Evolutionary conservation across 1,140 invertebrate genomes (phyloP).

Genomic region (Aphis craccivora): DNA sequence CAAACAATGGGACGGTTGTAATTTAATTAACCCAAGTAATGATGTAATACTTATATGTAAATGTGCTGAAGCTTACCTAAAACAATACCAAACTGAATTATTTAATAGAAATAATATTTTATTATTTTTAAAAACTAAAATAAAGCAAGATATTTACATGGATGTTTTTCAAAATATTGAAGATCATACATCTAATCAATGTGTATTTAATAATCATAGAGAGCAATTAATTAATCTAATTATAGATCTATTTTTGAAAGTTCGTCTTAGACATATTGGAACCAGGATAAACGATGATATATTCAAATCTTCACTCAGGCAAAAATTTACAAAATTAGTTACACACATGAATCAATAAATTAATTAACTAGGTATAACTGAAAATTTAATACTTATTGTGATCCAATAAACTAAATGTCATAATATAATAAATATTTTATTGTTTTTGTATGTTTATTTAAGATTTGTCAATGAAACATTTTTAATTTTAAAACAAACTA

Average conservation of each 20-base stretch:
- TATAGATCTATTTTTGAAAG: background rate
- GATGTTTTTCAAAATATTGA: background rate
- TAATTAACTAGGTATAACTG: no score
- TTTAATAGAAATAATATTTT: background rate
- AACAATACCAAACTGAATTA: conserved; percentile 14
- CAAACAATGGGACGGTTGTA: background rate
- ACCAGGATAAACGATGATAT: background rate
- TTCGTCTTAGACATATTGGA: conserved; percentile 6
- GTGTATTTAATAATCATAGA: conserved; percentile 6
- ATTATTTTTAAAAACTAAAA: conserved; percentile 1
- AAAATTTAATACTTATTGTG: no score
- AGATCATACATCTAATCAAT: background rate
- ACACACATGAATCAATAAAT: background rate
- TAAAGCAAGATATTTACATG: background rate
- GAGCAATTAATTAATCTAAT: conserved; percentile 11
- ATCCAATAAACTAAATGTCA: no score
- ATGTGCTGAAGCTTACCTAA: background rate
- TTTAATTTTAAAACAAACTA: no score
- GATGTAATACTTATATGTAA: conserved; percentile 3
- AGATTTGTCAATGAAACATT: no score
- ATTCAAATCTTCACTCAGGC: background rate
- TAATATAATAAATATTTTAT: no score
- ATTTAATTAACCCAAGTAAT: background rate
- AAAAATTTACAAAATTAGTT: conserved; percentile 2
- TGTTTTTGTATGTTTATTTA: no score